Percentiles rank a stretch among this genome's conserved stretches.
Conservation (phyloP, 2,888 invertebrate genomes). For the Aspidiotus destructor region DNA sequence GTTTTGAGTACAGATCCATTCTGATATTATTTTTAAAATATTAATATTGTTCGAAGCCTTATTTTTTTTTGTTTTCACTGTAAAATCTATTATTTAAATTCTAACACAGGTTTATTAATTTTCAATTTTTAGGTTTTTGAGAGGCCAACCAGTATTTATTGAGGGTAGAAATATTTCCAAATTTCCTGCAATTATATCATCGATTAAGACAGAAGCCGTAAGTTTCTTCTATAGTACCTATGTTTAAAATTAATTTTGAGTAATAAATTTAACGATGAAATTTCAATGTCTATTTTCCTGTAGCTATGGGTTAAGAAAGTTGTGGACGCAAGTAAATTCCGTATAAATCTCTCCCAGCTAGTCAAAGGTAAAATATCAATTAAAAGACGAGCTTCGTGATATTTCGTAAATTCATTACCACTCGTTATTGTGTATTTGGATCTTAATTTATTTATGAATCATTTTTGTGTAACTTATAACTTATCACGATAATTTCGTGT, state of each 20-base stretch:
- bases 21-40: no score
- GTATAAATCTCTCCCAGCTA: slow-evolving; percentile 73
- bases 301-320: slow-evolving; percentile 87
- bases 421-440: no score
- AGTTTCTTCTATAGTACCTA: slow-evolving; percentile 39
- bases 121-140: slow-evolving; percentile 57
- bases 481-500: no score
- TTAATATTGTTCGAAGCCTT: no score
- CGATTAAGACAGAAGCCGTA: slow-evolving; percentile 83
- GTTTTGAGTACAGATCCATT: no score
- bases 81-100: no score
- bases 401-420: background rate
- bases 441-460: no score
- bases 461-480: no score
- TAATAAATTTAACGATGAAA: background rate
- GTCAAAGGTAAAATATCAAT: slow-evolving; percentile 80
- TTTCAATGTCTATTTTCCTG: slow-evolving; percentile 41
- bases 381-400: slow-evolving; percentile 58
- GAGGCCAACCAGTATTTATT: slow-evolving; percentile 85
- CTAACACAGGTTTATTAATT: no score
- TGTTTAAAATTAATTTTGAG: background rate
- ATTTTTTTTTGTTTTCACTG: no score
- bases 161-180: slow-evolving; percentile 77
- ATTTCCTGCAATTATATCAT: slow-evolving; percentile 81
- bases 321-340: slow-evolving; percentile 64